These are phyloP conservation scores for Holothuria glaberrima DNA, from an alignment of 35 echinoderm and acorn worm genomes.

Conservation along the genomic window DNA sequence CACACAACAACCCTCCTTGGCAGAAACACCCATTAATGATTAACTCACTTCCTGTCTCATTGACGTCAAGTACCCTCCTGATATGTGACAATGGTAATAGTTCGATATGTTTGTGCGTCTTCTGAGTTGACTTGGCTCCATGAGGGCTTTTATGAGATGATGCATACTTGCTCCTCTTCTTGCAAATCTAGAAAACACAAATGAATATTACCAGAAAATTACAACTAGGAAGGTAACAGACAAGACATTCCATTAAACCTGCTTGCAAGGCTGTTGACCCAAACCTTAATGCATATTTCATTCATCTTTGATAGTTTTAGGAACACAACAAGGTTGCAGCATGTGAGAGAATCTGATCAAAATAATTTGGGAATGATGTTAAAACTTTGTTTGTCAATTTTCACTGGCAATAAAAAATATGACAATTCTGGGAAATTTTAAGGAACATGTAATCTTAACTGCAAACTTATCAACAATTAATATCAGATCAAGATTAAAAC, in stretches of 20 bases:
- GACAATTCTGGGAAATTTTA: no score
- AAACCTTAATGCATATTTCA: no score
- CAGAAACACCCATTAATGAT: background rate
- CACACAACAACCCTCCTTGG: background rate
- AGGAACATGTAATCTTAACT: no score
- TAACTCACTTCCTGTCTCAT: conserved; percentile 88
- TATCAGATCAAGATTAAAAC: no score
- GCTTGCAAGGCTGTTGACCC: no score
- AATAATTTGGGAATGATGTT: no score
- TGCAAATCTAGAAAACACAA: conserved; percentile 76
- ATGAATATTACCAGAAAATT: background rate
- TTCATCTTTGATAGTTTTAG: no score
- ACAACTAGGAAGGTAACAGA: no score
- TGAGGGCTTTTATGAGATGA: conserved; percentile 81
- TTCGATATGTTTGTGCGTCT: conserved; percentile 92
- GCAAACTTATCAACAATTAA: no score
- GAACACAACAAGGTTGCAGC: background rate
- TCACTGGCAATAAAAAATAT: no score
- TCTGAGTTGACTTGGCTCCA: conserved; percentile 73
- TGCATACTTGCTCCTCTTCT: conserved; percentile 75
- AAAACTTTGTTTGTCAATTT: no score
- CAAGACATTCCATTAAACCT: no score
- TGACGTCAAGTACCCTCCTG: conserved; percentile 87
- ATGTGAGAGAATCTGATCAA: background rate
- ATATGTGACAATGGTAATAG: conserved; percentile 90